Conservation (phyloP, 2,888 invertebrate genomes). For the Heliconius ethilla region DNA sequence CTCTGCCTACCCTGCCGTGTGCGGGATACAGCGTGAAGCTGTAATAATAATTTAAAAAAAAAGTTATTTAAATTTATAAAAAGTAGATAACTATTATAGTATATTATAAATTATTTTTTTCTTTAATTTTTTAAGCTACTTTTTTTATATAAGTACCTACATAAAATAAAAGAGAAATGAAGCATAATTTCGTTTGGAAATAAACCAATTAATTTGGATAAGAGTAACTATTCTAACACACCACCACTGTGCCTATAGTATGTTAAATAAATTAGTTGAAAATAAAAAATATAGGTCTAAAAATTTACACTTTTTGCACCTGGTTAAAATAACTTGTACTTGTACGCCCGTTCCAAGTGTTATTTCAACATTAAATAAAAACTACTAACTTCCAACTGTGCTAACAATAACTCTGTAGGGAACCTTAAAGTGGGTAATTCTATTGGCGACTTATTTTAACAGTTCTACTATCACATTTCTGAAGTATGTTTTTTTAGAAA, state of each 20-base stretch:
- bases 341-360: not conserved
- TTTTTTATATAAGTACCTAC: not conserved
- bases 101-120: no score
- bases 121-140: not conserved
- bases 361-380: slow-evolving; percentile 22
- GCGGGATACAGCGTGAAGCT: no score
- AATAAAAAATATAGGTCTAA: slow-evolving; percentile 15
- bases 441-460: not conserved
- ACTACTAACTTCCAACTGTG: slow-evolving; percentile 15
- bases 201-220: not conserved
- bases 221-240: not conserved
- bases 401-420: slow-evolving; percentile 24
- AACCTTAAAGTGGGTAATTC: slow-evolving; percentile 9
- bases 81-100: no score
- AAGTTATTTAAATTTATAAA: no score
- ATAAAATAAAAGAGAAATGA: not conserved
- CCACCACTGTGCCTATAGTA: not conserved
- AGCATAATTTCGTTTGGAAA: not conserved
- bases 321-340: slow-evolving; percentile 17
- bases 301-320: slow-evolving; percentile 5
- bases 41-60: no score
- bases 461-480: not conserved
- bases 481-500: not conserved
- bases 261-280: not conserved
- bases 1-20: no score